These are phyloP conservation scores for Caenorhabditis inopinata DNA, from an alignment of 1,140 invertebrate species.

Conservation along the genomic window DNA sequence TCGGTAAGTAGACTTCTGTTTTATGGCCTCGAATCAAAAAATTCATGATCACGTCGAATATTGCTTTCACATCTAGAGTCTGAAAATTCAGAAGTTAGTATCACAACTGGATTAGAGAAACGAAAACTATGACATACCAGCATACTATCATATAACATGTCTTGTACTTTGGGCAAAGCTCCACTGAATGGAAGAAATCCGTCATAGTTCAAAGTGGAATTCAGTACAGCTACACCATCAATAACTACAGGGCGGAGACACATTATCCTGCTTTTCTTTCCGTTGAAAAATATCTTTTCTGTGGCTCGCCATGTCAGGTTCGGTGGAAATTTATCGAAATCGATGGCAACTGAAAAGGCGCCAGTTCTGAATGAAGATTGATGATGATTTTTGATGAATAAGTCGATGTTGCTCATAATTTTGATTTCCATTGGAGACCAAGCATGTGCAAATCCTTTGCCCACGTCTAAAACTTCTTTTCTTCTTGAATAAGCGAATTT, in stretches of 20 bases:
- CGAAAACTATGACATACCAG: no score
- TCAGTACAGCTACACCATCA: slow-evolving; percentile 4
- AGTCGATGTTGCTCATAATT: no score
- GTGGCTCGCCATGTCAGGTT: background rate
- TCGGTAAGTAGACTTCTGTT: background rate
- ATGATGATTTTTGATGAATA: no score
- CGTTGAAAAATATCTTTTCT: no score
- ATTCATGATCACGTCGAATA: background rate
- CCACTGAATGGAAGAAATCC: background rate
- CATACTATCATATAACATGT: background rate
- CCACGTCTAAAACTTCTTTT: background rate
- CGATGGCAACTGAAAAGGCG: background rate
- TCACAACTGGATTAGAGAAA: no score
- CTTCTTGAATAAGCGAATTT: background rate
- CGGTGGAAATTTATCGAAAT: background rate
- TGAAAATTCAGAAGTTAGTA: no score
- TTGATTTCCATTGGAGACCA: no score
- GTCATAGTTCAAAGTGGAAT: background rate
- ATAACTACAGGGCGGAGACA: background rate
- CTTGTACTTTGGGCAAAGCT: background rate
- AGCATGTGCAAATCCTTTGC: no score
- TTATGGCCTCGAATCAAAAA: slow-evolving; percentile 3
- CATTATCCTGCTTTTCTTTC: background rate
- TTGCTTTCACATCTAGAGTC: background rate
- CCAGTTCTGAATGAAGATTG: no score